Evolutionary conservation across 2,797 vertebrate genomes (phyloP), one percentile per base, ranked within the genome.

Genomic region (Parambassis ranga): DNA sequence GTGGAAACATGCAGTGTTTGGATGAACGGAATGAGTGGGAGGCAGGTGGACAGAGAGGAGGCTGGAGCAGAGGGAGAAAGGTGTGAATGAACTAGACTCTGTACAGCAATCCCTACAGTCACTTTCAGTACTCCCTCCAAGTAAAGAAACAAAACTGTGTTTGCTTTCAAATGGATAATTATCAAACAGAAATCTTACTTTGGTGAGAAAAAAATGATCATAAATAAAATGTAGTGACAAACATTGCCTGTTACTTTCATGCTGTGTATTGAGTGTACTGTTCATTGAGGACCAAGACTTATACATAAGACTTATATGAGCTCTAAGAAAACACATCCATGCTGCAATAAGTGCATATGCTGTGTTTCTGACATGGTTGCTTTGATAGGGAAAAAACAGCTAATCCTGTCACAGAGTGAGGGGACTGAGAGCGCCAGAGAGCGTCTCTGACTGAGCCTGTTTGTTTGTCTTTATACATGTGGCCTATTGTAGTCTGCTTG

Each of bases 401-500:
- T 65, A 51, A 74, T 81, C 67, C 62, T 20, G 20, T 63, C 63
- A 51, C 27, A 7, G 16, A 59, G 41, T 2, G 31, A 65, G 30
- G 43, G 30, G 43, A 58, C 31, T 0, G 26, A 37, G 30, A 65
- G 51, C 52, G 18, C 10, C 7, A 61, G 41, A 61, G 39, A 33
- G 44, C 49, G 66, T 68, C 37, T 74, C 58, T 44, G 36, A 67
- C 46, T 63, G 65, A 59, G 36, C 41, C 74, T 48, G 58, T 83
- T 87, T 81, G 65, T 69, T 79, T 77, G 67, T 77, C 58, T 79
- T 81, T 71, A 47, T 64, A 81, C 69, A 83, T 75, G 60, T 76
- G 77, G 68, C 49, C 76, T 50, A 47, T 82, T 84, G 79, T 75
- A 55, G 55, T 72, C 68, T 58, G 81, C 77, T 71, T 35, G 36